phyloP scores from a whole-genome alignment of 2,888 invertebrate genomes.

The Leptura quadrifasciata region DNA sequence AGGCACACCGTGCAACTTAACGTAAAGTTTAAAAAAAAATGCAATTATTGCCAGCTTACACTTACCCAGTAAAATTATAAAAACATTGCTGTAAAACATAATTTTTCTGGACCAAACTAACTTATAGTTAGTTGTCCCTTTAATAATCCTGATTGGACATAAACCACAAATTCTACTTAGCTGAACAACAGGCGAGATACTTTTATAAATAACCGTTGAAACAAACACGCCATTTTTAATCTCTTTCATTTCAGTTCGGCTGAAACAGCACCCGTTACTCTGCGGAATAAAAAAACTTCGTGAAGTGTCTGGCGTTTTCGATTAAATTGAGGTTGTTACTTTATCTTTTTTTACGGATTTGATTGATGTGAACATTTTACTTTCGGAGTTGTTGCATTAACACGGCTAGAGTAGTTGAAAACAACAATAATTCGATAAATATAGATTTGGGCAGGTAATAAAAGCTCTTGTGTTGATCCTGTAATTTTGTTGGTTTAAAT shows the following conservation, averaged over 20 bases:
- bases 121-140: not conserved
- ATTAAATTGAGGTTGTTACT: not conserved
- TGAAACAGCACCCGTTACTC: not conserved
- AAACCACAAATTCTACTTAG: not conserved
- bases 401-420: not conserved
- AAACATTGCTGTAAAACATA: not conserved
- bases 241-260: not conserved
- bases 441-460: not conserved
- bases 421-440: not conserved
- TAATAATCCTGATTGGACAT: not conserved
- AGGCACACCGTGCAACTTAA: no score
- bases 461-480: not conserved
- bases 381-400: not conserved
- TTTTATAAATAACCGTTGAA: not conserved
- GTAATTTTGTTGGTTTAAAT: not conserved
- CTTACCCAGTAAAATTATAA: constrained; percentile 1
- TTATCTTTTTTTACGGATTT: not conserved
- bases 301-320: not conserved
- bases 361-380: not conserved
- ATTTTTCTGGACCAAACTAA: constrained; percentile 6
- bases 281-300: not conserved
- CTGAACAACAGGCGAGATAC: not conserved
- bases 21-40: no score
- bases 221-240: constrained; percentile 4
- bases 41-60: no score